Evolutionary conservation across 2,888 invertebrate species (phyloP), one percentile per base, ranked within the genome.

Genomic region (Apocheima hispidaria): DNA sequence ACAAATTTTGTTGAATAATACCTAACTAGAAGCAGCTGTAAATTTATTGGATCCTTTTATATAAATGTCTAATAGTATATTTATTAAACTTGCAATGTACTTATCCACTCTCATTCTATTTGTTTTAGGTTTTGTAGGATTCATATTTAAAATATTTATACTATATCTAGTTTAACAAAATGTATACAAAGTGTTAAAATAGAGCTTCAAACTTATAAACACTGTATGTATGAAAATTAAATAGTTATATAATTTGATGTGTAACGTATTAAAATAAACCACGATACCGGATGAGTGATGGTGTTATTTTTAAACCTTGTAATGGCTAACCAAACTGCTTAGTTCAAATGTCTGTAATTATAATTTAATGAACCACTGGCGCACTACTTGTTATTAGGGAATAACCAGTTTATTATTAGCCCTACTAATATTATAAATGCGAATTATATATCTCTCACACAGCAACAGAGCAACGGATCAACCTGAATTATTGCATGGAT

Each of bases 231-330:
- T 54, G 33, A 14, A 54, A 43, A 44, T 21, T 54, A 54, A 43
- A 44, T 54, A 43, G 16, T n/a, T 40, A 51, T 28, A 48, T 38
- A 48, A 20, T 43, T 49, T 51, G 41, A 36, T 53, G 50, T 60
- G 43, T 60, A 44, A 55, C 35, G 50, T 54, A 53, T 58, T 36
- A 53, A 36, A 63, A 58, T 56, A 58, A 58, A 63, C 43, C 16
- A 43, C 35, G 30, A 18, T 51, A 40, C 38, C 20, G 16, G 30
- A n/a, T n/a, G n/a, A 44, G 21, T 30, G 21, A 28, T 43, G 30
- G 26, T 44, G 18, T 41, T 56, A 38, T 55, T 61, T 54, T 41
- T 40, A 48, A 35, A 41, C 40, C 52, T 41, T 68, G 69, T 70
- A 68, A 71, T 68, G 14, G 43, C 9, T 26, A 10, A 1, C 16